Evolutionary conservation across 1,140 invertebrate species (phyloP).

Genomic region (Ips nitidus): DNA sequence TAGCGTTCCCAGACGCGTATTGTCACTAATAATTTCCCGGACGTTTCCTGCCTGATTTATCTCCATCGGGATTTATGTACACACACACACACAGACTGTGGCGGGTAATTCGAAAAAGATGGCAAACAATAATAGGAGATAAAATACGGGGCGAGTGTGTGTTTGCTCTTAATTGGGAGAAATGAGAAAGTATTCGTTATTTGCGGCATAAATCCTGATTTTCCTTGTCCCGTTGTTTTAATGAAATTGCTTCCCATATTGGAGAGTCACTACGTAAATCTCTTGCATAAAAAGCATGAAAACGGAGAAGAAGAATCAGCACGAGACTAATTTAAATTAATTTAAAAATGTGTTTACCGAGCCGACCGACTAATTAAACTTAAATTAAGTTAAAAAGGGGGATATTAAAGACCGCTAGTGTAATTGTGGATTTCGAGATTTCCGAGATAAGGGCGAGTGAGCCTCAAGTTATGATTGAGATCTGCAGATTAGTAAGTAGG

Average conservation of each 20-base stretch:
- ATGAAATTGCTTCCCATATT: conserved; percentile 20
- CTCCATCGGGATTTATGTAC: conserved; percentile 47
- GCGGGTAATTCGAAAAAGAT: conserved; percentile 41
- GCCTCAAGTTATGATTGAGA: neutral
- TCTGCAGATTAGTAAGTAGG: neutral
- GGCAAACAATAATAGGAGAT: conserved; percentile 42
- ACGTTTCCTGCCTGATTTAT: conserved; percentile 40
- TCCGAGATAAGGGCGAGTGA: conserved; percentile 10
- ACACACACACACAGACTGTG: conserved; percentile 31
- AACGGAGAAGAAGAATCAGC: neutral
- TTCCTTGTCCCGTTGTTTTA: conserved; percentile 13
- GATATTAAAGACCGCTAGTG: neutral
- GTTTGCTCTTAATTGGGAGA: conserved; percentile 36
- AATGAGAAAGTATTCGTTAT: conserved; percentile 36
- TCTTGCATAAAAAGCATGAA: too few species aligned
- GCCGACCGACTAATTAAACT: neutral
- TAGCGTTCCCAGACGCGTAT: conserved; percentile 20
- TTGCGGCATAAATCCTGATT: conserved; percentile 33
- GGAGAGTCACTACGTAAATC: too few species aligned
- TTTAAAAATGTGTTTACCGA: conserved; percentile 7
- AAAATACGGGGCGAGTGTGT: conserved; percentile 33
- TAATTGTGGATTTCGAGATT: conserved; percentile 14
- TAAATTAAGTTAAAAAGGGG: conserved; percentile 9
- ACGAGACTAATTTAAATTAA: conserved; percentile 13
- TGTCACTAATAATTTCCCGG: conserved; percentile 30